Evolutionary conservation across 1,140 invertebrate genomes (phyloP), one percentile per base, ranked within the genome.

Genomic region (Plectrocnemia conspersa): DNA sequence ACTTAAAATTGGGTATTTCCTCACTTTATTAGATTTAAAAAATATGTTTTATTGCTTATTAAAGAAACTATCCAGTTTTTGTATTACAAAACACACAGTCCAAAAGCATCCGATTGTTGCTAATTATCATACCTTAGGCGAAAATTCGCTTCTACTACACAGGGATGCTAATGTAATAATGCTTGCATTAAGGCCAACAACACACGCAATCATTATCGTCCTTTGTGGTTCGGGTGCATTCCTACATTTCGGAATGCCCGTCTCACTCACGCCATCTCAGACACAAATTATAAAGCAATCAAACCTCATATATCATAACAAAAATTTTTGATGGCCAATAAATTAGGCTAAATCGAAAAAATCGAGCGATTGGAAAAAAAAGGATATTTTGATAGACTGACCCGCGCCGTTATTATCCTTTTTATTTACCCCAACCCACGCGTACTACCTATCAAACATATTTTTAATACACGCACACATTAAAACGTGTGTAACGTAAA

Each of bases 221-320:
- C 42, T 45, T 45, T 45, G 11, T 22, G 42, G 13, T 38, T 38
- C 35, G 15, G 42, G 21, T 23, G 42, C 42, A 45, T 45, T 45
- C 42, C 23, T 45, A 19, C 18, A 45, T 22, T 22, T 7, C 42
- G 47, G 47, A 49, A 49, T 49, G 47, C 47, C 18, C 10, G 36
- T n/a, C 19, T 45, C 13, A 3, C 21, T 23, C 42, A 25, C 23
- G 13, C 24, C 42, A 13, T 35, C 48, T 13, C 4, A 32, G 16
- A 18, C 16, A 33, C 52, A 33, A 53, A 53, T 53, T 53, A 53
- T 53, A 53, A 53, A 53, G 36, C 52, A 53, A 53, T 53, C 52
- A 53, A 44, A 53, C 24, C 40, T 45, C 52, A 53, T 53, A 53
- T 44, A 44, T 53, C 52, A 53, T 44, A 53, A 53, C 40, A 33